Percentiles rank a stretch among this genome's conserved stretches.
phyloP scores from a whole-genome alignment of 2,888 invertebrate species.

The Xestia c-nigrum region DNA sequence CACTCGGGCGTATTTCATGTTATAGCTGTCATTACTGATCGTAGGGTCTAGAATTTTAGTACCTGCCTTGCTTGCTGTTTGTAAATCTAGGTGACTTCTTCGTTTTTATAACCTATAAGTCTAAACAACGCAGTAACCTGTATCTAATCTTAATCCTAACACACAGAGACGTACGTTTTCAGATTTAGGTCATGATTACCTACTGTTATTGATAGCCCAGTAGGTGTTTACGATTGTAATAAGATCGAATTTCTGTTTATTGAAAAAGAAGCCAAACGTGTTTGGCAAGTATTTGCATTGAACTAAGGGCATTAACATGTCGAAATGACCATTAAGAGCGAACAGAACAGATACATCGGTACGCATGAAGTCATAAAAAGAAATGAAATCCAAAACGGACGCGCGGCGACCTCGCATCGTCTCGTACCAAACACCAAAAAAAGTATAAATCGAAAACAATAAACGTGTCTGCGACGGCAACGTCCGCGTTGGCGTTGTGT shows the following conservation, averaged over 20 bases:
- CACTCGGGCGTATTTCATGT: conserved; percentile 43
- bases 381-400: conserved; percentile 84
- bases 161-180: conserved; percentile 42
- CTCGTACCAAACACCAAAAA: conserved; percentile 87
- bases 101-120: conserved; percentile 34
- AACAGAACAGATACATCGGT: conserved; percentile 67
- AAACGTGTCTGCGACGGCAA: conserved; percentile 84
- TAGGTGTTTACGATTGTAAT: conserved; percentile 48
- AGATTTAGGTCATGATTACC: conserved; percentile 67
- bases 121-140: conserved; percentile 11
- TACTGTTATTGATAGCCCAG: conserved; percentile 53
- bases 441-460: conserved; percentile 87
- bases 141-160: conserved; percentile 38
- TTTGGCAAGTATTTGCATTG: conserved; percentile 66
- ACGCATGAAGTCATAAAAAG: conserved; percentile 77
- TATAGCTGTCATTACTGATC: conserved; percentile 46
- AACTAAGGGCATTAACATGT: conserved; percentile 66
- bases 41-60: conserved; percentile 42
- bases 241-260: conserved; percentile 57
- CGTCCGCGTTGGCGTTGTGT: conserved; percentile 38
- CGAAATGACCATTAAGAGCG: conserved; percentile 60
- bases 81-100: conserved; percentile 6
- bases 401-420: conserved; percentile 82
- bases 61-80: not conserved
- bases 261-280: conserved; percentile 58